Percentiles rank a stretch among this genome's conserved stretches.
phyloP scores from a whole-genome alignment of 2,113 vertebrate genomes.

The Eleginops maclovinus region DNA sequence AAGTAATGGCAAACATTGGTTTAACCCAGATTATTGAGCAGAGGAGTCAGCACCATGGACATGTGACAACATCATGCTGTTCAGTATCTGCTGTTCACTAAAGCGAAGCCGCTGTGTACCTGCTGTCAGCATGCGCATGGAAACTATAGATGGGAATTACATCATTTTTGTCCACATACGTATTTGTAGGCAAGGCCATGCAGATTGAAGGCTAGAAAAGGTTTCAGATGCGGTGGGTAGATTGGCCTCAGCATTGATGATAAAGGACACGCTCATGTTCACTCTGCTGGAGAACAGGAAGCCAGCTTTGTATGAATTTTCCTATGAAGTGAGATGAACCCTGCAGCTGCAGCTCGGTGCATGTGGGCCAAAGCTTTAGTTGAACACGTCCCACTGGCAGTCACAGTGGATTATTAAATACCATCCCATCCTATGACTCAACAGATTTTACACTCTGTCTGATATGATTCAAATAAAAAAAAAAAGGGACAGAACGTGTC shows the following conservation, averaged over 20 bases:
- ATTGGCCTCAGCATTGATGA: neutral
- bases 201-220: neutral
- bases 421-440: neutral
- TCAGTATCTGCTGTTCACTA: slow-evolving; percentile 12
- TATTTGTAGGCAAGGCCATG: neutral
- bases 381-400: neutral
- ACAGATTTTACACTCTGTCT: neutral
- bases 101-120: slow-evolving; percentile 20
- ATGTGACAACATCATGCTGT: neutral
- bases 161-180: neutral
- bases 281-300: neutral
- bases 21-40: neutral
- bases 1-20: neutral
- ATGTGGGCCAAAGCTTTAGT: neutral
- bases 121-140: slow-evolving; percentile 20
- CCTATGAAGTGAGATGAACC: neutral
- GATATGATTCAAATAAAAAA: slow-evolving; percentile 10
- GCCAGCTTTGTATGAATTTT: neutral
- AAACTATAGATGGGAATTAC: neutral
- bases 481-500: slow-evolving; percentile 42
- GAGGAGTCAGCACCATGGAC: neutral
- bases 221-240: neutral
- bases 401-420: neutral
- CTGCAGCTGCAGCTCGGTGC: neutral
- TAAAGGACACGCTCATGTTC: neutral